Evolutionary conservation across 1,140 invertebrate species (phyloP).

Genomic region (Pteromalus puparum): DNA sequence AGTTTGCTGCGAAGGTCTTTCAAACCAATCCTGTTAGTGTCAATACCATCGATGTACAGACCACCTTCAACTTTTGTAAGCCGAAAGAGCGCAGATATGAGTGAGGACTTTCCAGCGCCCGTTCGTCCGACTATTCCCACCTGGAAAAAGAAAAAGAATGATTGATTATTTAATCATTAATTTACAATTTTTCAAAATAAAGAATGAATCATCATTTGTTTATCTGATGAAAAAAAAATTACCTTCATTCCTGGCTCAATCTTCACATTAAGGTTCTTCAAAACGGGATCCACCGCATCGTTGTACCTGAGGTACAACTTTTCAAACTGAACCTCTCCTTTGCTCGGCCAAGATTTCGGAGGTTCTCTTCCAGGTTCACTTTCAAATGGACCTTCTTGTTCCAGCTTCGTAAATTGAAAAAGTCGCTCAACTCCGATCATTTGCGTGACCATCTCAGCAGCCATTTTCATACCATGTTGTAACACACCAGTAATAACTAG

Average conservation of each 20-base stretch:
- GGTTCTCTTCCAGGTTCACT: background rate
- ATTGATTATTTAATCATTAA: background rate
- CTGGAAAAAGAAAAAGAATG: conserved; percentile 61
- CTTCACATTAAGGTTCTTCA: conserved; percentile 66
- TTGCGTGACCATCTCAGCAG: conserved; percentile 82
- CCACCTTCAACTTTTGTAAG: conserved; percentile 75
- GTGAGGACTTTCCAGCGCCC: conserved; percentile 89
- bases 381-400: conserved; percentile 73
- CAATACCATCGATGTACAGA: conserved; percentile 81
- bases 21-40: conserved; percentile 77
- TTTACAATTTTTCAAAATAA: no score
- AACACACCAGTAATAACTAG: conserved; percentile 85
- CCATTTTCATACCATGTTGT: conserved; percentile 89
- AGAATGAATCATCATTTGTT: no score
- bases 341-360: conserved; percentile 50
- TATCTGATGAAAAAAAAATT: no score
- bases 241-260: conserved; percentile 69
- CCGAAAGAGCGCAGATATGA: conserved; percentile 84
- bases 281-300: conserved; percentile 46
- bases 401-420: conserved; percentile 83
- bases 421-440: conserved; percentile 90
- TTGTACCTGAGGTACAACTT: conserved; percentile 79
- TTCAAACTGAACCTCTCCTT: conserved; percentile 81
- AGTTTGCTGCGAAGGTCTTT: conserved; percentile 78
- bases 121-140: conserved; percentile 86